Conservation (phyloP, 2,888 invertebrate genomes). For the Cantharis rufa region DNA sequence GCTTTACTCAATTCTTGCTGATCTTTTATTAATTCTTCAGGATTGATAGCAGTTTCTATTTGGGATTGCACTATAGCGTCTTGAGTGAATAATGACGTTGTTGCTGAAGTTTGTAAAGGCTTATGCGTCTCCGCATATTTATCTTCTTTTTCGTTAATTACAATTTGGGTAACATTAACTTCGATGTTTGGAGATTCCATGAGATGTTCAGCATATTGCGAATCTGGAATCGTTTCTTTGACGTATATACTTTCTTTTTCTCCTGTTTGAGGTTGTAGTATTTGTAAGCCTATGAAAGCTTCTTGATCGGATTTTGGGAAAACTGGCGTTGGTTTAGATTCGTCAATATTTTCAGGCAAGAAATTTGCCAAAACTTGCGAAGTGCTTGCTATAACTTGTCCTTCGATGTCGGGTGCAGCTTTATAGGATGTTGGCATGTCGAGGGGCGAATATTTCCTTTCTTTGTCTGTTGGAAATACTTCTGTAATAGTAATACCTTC, state of each 20-base stretch:
- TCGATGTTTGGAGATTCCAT: conserved; percentile 48
- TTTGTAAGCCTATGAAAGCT: conserved; percentile 60
- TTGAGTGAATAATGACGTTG: conserved; percentile 54
- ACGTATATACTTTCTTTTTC: conserved; percentile 57
- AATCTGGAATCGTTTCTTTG: conserved; percentile 45
- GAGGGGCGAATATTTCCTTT: conserved; percentile 53
- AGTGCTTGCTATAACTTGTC: conserved; percentile 58
- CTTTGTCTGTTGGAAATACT: conserved; percentile 58
- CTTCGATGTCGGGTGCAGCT: conserved; percentile 56
- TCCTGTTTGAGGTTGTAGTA: conserved; percentile 58
- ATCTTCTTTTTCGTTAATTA: conserved; percentile 56
- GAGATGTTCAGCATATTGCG: conserved; percentile 49
- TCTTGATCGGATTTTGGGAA: conserved; percentile 58
- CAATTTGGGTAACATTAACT: conserved; percentile 54
- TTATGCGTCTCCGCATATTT: conserved; percentile 49
- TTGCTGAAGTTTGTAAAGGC: conserved; percentile 53
- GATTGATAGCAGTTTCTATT: conserved; percentile 54
- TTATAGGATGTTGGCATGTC: conserved; percentile 51
- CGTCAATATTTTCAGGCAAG: conserved; percentile 42
- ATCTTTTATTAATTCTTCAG: conserved; percentile 55
- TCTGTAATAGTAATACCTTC: conserved; percentile 59
- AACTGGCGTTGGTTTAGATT: conserved; percentile 50
- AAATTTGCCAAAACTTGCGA: conserved; percentile 58
- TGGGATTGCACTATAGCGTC: conserved; percentile 57
- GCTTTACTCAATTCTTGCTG: conserved; percentile 56